phyloP scores from a whole-genome alignment of 2,113 vertebrate species.

The Myxocyprinus asiaticus region DNA sequence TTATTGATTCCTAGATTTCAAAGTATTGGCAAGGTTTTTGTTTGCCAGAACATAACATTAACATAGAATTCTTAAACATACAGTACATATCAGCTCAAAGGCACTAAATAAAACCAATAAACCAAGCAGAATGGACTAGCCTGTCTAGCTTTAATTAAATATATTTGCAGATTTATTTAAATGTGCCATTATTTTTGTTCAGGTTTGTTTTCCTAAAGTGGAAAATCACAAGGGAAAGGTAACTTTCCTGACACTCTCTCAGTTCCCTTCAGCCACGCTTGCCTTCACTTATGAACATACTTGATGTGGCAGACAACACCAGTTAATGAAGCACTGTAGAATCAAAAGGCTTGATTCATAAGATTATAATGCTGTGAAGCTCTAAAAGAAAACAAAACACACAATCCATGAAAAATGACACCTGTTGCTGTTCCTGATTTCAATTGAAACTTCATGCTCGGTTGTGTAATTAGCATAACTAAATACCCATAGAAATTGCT shows the following conservation, averaged over 20 bases:
- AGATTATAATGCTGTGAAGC: not conserved
- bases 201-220: not conserved
- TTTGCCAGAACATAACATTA: too few relatives aligned
- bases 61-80: not conserved
- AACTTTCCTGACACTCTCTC: not conserved
- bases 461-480: slow-evolving; percentile 18
- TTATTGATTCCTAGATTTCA: too few relatives aligned
- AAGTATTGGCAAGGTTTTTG: too few relatives aligned
- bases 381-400: slow-evolving; percentile 8
- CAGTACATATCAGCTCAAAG: not conserved
- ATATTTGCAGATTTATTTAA: not conserved
- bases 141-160: slow-evolving; percentile 4
- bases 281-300: not conserved
- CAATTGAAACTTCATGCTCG: slow-evolving; percentile 33
- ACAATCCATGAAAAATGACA: slow-evolving; percentile 22
- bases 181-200: not conserved
- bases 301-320: not conserved
- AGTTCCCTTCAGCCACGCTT: not conserved
- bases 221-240: not conserved
- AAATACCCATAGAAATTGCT: slow-evolving; percentile 12
- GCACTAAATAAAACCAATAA: not conserved
- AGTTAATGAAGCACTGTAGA: slow-evolving; percentile 24
- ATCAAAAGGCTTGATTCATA: slow-evolving; percentile 28
- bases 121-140: not conserved
- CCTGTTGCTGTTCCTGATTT: slow-evolving; percentile 33